A percentile compares a stretch with the other conserved stretches of the same genome.
phyloP scores from a whole-genome alignment of 2,888 invertebrate genomes.

The Nomada ferruginata region DNA sequence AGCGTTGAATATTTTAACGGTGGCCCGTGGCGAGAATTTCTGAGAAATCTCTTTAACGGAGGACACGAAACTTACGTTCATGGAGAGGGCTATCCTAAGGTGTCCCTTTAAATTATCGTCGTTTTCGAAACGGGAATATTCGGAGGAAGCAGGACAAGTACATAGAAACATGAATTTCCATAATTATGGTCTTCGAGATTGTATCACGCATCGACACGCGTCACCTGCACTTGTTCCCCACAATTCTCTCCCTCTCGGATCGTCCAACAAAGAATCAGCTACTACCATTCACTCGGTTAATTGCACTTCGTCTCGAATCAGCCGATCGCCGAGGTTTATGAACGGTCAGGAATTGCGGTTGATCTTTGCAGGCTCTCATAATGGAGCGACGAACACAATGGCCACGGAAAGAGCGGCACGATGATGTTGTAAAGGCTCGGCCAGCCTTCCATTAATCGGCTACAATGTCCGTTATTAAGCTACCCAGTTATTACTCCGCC shows the following conservation, averaged over 20 bases:
- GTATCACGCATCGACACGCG: background rate
- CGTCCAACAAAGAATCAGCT: background rate
- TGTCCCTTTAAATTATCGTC: background rate
- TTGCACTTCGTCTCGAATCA: slow-evolving; percentile 3
- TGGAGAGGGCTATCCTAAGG: background rate
- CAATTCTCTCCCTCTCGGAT: background rate
- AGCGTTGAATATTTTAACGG: background rate
- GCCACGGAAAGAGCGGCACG: slow-evolving; percentile 36
- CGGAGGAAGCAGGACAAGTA: background rate
- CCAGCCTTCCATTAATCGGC: slow-evolving; percentile 39
- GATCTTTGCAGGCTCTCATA: slow-evolving; percentile 38
- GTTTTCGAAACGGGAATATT: background rate
- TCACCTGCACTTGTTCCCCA: background rate
- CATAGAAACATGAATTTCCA: no score
- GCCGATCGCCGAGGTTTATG: slow-evolving; percentile 11
- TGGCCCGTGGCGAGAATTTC: background rate
- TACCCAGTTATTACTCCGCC: slow-evolving; percentile 37
- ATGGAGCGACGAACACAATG: slow-evolving; percentile 47
- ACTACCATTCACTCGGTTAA: slow-evolving; percentile 1
- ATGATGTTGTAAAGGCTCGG: slow-evolving; percentile 44
- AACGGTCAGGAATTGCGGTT: slow-evolving; percentile 31
- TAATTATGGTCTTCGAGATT: no score
- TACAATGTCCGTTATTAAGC: slow-evolving; percentile 46
- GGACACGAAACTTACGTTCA: slow-evolving; percentile 11
- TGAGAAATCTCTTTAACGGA: background rate